A percentile compares a stretch with the other conserved stretches of the same genome.
phyloP scores from a whole-genome alignment of 2,797 vertebrate genomes.

The Molossus alvarezi region DNA sequence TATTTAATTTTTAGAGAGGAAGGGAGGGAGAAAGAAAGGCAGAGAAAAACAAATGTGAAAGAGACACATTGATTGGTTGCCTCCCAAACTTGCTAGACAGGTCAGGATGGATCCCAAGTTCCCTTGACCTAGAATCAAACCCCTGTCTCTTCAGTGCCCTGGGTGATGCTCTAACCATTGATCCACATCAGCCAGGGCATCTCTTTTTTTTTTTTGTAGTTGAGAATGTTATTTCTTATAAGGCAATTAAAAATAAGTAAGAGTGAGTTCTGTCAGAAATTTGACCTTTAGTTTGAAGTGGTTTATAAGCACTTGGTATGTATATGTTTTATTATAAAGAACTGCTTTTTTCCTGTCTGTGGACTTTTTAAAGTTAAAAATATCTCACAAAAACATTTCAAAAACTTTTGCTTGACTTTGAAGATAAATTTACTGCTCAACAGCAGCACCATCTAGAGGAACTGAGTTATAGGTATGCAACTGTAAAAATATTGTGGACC shows the following conservation, averaged over 20 bases:
- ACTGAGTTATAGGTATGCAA: background rate
- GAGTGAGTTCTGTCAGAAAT: background rate
- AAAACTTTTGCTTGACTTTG: background rate
- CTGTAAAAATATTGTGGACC: background rate
- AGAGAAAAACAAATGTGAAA: too few species aligned
- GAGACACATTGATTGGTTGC: too few species aligned
- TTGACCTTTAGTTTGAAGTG: background rate
- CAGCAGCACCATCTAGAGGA: background rate
- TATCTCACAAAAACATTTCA: background rate
- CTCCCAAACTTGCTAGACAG: too few species aligned
- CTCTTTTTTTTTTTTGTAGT: background rate
- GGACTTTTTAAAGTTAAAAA: background rate
- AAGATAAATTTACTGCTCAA: background rate
- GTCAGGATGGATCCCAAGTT: too few species aligned
- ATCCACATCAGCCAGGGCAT: too few species aligned
- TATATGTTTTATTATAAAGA: background rate
- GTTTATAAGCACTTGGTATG: background rate
- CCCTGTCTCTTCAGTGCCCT: too few species aligned
- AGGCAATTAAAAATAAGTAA: conserved; percentile 7
- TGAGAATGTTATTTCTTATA: background rate
- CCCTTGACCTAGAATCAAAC: too few species aligned
- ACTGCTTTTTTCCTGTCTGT: background rate
- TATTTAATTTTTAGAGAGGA: too few species aligned
- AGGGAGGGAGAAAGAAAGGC: too few species aligned
- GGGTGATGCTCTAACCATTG: too few species aligned